Conservation (phyloP, 2,113 vertebrate genomes). For the Eupsittula cactorum region DNA sequence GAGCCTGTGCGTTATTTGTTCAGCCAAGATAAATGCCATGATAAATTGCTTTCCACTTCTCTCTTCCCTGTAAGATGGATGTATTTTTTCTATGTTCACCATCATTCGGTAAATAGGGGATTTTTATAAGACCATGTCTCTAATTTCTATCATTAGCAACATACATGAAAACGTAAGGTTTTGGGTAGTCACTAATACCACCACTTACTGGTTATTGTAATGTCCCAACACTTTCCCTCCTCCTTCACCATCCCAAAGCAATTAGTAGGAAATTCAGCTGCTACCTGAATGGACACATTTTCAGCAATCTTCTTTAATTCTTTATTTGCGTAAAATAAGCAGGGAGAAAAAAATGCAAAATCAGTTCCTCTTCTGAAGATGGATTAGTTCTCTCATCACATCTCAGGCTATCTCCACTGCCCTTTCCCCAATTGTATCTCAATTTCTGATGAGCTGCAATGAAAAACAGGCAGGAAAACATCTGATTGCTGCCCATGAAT, state of each 20-base stretch:
- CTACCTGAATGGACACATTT: constrained; percentile 43
- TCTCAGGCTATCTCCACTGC: not conserved
- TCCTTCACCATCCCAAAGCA: not conserved
- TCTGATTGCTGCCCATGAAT: not conserved
- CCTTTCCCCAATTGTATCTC: not conserved
- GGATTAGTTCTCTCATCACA: not conserved
- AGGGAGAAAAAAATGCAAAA: not conserved
- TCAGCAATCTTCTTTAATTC: constrained; percentile 44
- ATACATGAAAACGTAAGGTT: not conserved
- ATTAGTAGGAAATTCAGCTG: constrained; percentile 35
- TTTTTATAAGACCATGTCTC: not conserved
- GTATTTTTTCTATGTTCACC: not conserved
- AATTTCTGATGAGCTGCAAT: not conserved
- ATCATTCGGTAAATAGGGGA: not conserved
- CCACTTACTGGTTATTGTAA: constrained; percentile 6
- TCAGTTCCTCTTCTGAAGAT: not conserved
- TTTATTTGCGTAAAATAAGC: constrained; percentile 35
- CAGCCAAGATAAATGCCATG: not conserved
- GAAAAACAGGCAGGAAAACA: not conserved
- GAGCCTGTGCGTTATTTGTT: not conserved
- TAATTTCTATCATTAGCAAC: not conserved
- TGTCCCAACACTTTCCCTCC: not conserved
- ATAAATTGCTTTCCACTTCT: not conserved
- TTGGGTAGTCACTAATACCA: not conserved
- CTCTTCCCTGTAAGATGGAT: not conserved